Base-by-base conservation (phyloP, 2,797 vertebrate genomes). In the Pelobates cultripes region DNA sequence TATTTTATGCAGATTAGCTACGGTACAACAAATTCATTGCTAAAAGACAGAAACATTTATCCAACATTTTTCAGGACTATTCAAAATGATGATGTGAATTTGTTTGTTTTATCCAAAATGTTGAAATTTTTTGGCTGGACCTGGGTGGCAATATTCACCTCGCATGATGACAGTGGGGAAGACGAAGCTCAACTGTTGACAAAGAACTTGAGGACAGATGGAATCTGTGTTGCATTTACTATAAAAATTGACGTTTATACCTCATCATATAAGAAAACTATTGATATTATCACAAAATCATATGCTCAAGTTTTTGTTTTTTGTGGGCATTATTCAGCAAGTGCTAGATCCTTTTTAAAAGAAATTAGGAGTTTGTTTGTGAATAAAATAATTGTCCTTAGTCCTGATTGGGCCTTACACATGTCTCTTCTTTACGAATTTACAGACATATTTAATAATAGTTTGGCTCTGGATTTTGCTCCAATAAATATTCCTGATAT, bases 21-120 rank as follows among this genome's bases (percentile, higher is more conserved):
- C n/a, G 67, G 67, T 14, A 43, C 28, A 69, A 69, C n/a, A n/a
- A n/a, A n/a, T n/a, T n/a, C n/a, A n/a, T n/a, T n/a, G n/a, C n/a
- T n/a, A n/a, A n/a, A n/a, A 10, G 44, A 69, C 42, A 10, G 41
- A n/a, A 69, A 44, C 42, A 6, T 3, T 15, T 69, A 43, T 43
- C 67, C 67, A 44, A 44, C 67, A 69, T 69, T 69, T 69, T 69
- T 42, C 13, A 10, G 67, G 67, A 69, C 67, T 0, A 15, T 43
- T 43, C 67, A 43, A 15, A 14, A 15, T 69, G n/a, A 69, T 43
- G 1, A 69, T 14, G 41, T 42, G 8, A 69, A 9, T 43, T 69
- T 5, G 7, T 44, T 14, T 0, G n/a, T 44, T 2, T 7, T 69
- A 0, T 69, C 67, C 3, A 3, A 13, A 43, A 41, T 69, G 43